Evolutionary conservation across 2,888 invertebrate genomes (phyloP), one percentile per base, ranked within the genome.

Genomic region (Pristionchus maxplancki): DNA sequence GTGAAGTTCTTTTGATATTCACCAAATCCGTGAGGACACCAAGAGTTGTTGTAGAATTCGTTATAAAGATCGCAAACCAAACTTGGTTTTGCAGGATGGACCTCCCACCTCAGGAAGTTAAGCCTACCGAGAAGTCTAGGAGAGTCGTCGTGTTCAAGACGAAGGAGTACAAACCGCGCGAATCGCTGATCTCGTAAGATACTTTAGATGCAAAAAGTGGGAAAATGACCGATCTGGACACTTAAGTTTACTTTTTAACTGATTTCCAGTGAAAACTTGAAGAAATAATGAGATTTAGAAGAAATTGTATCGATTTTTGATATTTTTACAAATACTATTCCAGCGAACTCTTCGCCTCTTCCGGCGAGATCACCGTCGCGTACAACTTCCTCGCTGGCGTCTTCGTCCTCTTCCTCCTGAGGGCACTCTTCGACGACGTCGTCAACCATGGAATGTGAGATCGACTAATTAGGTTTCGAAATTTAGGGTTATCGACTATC

Each of bases 331-430:
- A 44, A 44, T 31, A 28, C 31, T 28, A 31, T 82, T 83, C 24
- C 58, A 74, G 62, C 40, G 74, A 58, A 13, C 88, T 74, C 17
- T 89, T 90, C 78, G 89, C 91, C 40, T 89, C 90, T 64, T 89
- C 91, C 24, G 90, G 90, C 24, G 90, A 91, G 74, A 91, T 90
- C 88, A 90, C 91, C n/a, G 90, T 93, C 34, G 89, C 93, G 17
- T 93, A 92, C 91, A 94, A 94, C 89, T 93, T 93, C 62, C 91
- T 93, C 87, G 89, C 91, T 50, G 93, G 91, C n/a, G 90, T 91
- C 34, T 94, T 94, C 88, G 88, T 92, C 4, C 90, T 94, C 13
- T 90, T 91, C 64, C 89, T 92, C 53, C 90, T 94, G 17, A 89
- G 92, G 44, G 93, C 94, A 13, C 87, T 92, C 31, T 85, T 92